Percentiles rank a stretch among this genome's conserved stretches.
These are phyloP conservation scores for Drosophila lacicola DNA, from an alignment of 2,888 invertebrate genomes.

Conservation along the genomic window DNA sequence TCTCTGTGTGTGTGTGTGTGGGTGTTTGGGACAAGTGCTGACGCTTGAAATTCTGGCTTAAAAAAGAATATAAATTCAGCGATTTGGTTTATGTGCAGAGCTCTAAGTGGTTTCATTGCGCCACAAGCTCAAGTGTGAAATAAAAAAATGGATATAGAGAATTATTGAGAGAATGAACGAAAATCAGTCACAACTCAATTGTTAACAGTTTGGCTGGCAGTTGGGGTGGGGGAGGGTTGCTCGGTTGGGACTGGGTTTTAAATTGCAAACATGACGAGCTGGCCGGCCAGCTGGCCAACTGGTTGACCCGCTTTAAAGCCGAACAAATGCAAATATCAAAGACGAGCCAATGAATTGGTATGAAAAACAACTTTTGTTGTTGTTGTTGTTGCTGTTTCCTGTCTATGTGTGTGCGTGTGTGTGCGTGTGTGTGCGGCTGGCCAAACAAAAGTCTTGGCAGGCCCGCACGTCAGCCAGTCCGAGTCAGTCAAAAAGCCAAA, in stretches of 20 bases:
- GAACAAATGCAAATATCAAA: conserved; percentile 74
- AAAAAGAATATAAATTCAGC: conserved; percentile 48
- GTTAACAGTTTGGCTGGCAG: conserved; percentile 51
- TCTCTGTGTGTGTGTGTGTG: conserved; percentile 2
- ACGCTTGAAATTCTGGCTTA: conserved; percentile 61
- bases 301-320: conserved; percentile 72
- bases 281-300: conserved; percentile 37
- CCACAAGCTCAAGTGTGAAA: conserved; percentile 51
- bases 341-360: conserved; percentile 54
- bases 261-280: conserved; percentile 42
- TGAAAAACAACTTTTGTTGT: conserved; percentile 20
- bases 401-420: conserved; percentile 19
- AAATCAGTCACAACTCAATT: conserved; percentile 69
- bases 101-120: conserved; percentile 61
- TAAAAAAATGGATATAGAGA: conserved; percentile 4
- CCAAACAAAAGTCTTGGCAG: conserved; percentile 69
- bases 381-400: conserved; percentile 47
- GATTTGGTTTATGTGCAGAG: conserved; percentile 39
- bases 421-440: conserved; percentile 57
- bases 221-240: neutral
- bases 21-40: conserved; percentile 52
- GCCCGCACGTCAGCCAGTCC: conserved; percentile 51
- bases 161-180: conserved; percentile 7
- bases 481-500: conserved; percentile 65
- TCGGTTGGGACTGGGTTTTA: conserved; percentile 36